These are phyloP conservation scores for Siderastrea radians DNA, from an alignment of 92 coral and sea anemone species.

Conservation along the genomic window DNA sequence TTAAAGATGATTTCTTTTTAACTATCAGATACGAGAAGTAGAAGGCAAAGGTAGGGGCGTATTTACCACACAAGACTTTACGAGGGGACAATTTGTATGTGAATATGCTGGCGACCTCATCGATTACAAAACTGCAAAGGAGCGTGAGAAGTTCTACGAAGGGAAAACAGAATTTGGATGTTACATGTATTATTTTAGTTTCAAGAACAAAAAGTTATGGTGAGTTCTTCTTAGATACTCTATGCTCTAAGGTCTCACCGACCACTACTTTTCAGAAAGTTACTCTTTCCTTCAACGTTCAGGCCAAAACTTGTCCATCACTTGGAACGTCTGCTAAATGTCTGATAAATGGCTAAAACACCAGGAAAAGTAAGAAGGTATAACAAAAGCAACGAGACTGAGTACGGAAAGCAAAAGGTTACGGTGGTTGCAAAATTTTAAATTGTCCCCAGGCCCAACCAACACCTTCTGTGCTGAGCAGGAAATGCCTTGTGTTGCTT, in stretches of 20 bases:
- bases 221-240: slow-evolving; percentile 34
- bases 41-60: slow-evolving; percentile 99
- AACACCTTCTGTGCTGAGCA: too few species aligned
- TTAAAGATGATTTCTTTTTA: background rate
- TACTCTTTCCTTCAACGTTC: too few species aligned
- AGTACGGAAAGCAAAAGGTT: too few species aligned
- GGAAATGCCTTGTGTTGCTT: too few species aligned
- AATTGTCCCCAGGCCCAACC: too few species aligned
- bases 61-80: slow-evolving; percentile 73
- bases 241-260: background rate
- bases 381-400: too few species aligned
- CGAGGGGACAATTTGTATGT: slow-evolving; percentile 90
- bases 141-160: slow-evolving; percentile 84
- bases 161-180: slow-evolving; percentile 90
- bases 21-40: slow-evolving; percentile 75
- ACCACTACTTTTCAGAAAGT: too few species aligned
- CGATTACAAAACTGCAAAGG: slow-evolving; percentile 78
- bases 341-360: too few species aligned
- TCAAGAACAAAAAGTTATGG: slow-evolving; percentile 94
- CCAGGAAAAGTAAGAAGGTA: too few species aligned
- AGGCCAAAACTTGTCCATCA: too few species aligned
- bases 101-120: slow-evolving; percentile 97
- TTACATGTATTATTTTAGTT: slow-evolving; percentile 94
- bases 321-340: too few species aligned
- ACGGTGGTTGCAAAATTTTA: too few species aligned